Evolutionary conservation across 2,888 invertebrate genomes (phyloP).

Genomic region (Melangyna quadrimaculata): DNA sequence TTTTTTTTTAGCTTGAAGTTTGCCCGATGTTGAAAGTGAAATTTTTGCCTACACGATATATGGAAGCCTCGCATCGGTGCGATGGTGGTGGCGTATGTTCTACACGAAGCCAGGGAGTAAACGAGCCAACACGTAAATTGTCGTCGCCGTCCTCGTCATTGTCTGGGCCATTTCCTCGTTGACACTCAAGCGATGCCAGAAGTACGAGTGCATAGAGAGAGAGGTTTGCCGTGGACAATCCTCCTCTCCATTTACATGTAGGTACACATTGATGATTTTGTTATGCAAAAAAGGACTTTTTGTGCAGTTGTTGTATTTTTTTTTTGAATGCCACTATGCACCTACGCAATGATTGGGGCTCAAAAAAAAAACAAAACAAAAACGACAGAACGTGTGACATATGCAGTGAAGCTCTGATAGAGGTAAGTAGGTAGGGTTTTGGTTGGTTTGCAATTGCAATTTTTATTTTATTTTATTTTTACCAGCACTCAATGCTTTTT

Average conservation of each 20-base stretch:
- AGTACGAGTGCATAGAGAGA: not conserved
- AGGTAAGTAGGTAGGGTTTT: slow-evolving; percentile 21
- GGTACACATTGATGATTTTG: slow-evolving; percentile 65
- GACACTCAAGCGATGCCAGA: slow-evolving; percentile 42
- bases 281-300: slow-evolving; percentile 59
- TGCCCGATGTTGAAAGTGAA: slow-evolving; percentile 58
- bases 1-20: slow-evolving; percentile 7
- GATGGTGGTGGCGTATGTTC: not conserved
- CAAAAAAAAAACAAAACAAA: slow-evolving; percentile 11
- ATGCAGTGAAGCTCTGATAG: slow-evolving; percentile 38
- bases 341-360: slow-evolving; percentile 57
- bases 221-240: slow-evolving; percentile 49
- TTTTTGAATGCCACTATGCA: slow-evolving; percentile 56
- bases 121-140: slow-evolving; percentile 48
- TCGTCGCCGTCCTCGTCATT: slow-evolving; percentile 29
- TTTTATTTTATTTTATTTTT: not conserved
- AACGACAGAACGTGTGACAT: slow-evolving; percentile 63
- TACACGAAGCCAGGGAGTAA: not conserved
- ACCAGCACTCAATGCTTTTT: slow-evolving; percentile 40
- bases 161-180: slow-evolving; percentile 70
- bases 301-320: slow-evolving; percentile 13
- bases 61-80: not conserved
- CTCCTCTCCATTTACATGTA: slow-evolving; percentile 45
- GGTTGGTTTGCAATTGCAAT: slow-evolving; percentile 15
- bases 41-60: slow-evolving; percentile 45